Percentiles rank a stretch among this genome's conserved stretches.
Conservation (phyloP, 2,113 vertebrate genomes). For the Pleuronectes platessa region DNA sequence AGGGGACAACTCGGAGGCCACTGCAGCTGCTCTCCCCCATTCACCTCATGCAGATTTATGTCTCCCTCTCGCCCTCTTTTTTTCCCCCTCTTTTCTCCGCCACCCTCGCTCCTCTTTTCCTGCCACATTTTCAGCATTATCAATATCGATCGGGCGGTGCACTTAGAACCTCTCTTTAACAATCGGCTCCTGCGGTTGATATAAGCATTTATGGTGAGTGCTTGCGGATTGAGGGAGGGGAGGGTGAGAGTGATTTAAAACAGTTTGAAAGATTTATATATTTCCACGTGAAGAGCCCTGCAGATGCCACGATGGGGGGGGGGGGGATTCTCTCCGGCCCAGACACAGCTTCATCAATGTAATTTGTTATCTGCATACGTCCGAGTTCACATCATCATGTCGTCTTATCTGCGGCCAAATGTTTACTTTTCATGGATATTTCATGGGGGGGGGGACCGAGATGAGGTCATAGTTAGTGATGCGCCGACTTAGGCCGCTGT, state of each 20-base stretch:
- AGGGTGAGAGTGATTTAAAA: conserved; percentile 91
- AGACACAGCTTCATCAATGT: conserved; percentile 50
- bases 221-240: conserved; percentile 49
- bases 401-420: conserved; percentile 68
- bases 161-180: conserved; percentile 91
- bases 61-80: conserved; percentile 64
- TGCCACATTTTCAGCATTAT: conserved; percentile 92
- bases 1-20: conserved; percentile 82
- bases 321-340: conserved; percentile 61
- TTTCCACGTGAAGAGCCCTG: conserved; percentile 97
- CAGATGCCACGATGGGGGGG: conserved; percentile 79
- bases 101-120: conserved; percentile 73
- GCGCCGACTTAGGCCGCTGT: conserved; percentile 56
- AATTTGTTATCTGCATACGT: conserved; percentile 42
- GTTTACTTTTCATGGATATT: conserved; percentile 68
- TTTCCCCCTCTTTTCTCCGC: conserved; percentile 57
- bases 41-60: conserved; percentile 90
- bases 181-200: conserved; percentile 93
- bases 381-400: conserved; percentile 57
- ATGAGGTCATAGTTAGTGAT: conserved; percentile 70
- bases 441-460: conserved; percentile 46
- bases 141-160: conserved; percentile 92
- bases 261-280: conserved; percentile 94
- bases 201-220: conserved; percentile 86
- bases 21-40: conserved; percentile 86